These are phyloP conservation scores for Candidula unifasciata DNA, from an alignment of 2,888 invertebrate genomes.

Conservation along the genomic window DNA sequence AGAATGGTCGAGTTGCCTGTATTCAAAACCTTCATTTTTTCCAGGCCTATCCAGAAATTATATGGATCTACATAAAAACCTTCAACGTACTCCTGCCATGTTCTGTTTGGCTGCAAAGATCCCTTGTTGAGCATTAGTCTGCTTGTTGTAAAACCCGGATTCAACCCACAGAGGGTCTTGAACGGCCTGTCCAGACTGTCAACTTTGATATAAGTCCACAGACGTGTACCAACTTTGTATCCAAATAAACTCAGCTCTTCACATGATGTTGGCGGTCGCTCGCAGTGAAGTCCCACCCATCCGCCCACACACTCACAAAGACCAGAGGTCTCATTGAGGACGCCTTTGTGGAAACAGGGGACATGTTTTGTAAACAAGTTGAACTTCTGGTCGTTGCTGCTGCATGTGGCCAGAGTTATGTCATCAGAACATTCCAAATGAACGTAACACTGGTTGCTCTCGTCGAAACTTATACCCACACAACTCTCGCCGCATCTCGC, in stretches of 20 bases:
- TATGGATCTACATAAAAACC: background rate
- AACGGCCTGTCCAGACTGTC: background rate
- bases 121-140: conserved; percentile 2
- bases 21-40: conserved; percentile 1
- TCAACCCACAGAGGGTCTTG: background rate
- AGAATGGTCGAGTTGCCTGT: background rate
- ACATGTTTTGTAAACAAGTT: background rate
- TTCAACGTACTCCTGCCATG: background rate
- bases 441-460: background rate
- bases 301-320: background rate
- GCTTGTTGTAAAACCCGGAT: background rate
- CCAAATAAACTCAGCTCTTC: background rate
- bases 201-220: background rate
- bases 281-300: conserved; percentile 4
- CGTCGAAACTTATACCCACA: background rate
- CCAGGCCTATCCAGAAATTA: conserved; percentile 26
- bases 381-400: background rate
- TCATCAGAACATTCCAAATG: background rate
- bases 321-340: background rate
- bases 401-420: background rate
- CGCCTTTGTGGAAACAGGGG: background rate
- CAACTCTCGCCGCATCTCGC: background rate
- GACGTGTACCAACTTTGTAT: background rate
- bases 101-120: background rate
- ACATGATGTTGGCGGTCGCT: background rate